phyloP scores from a whole-genome alignment of 1,140 invertebrate species.

The Penaeus indicus region DNA sequence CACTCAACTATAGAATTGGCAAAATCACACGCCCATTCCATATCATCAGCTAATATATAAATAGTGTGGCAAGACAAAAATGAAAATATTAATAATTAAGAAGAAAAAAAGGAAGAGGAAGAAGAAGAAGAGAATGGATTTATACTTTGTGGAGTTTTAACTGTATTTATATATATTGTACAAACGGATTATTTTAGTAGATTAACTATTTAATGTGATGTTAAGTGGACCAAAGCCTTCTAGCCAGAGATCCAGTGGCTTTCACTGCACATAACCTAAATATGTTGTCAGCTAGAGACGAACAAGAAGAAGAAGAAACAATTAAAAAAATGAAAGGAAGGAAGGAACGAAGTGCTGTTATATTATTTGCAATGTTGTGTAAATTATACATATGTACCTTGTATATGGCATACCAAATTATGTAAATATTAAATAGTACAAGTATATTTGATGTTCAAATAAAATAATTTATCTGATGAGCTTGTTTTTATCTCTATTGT shows the following conservation, averaged over 20 bases:
- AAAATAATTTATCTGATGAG: conserved; percentile 61
- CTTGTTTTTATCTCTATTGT: not conserved
- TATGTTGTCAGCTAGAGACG: conserved; percentile 39
- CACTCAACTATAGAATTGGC: no score
- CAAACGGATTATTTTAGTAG: conserved; percentile 52
- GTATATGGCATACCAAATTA: conserved; percentile 62
- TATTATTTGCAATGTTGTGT: conserved; percentile 61
- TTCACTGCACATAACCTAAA: conserved; percentile 44
- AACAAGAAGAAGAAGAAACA: no score
- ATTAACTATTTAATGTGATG: conserved; percentile 54
- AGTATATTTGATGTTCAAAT: conserved; percentile 63
- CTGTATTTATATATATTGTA: conserved; percentile 46
- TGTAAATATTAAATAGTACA: conserved; percentile 63
- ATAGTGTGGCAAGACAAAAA: no score
- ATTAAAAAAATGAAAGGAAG: no score
- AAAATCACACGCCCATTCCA: no score
- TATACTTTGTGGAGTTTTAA: conserved; percentile 5
- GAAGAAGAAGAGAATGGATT: no score
- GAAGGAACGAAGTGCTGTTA: conserved; percentile 46
- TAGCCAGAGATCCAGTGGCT: conserved; percentile 40
- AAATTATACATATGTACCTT: conserved; percentile 62
- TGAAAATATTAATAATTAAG: no score
- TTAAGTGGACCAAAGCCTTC: conserved; percentile 53
- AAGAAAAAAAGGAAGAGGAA: no score
- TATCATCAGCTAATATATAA: no score